A percentile compares a stretch with the other conserved stretches of the same genome.
Evolutionary conservation across 1,140 invertebrate genomes (phyloP).

Genomic region (Drosophila baimaii): DNA sequence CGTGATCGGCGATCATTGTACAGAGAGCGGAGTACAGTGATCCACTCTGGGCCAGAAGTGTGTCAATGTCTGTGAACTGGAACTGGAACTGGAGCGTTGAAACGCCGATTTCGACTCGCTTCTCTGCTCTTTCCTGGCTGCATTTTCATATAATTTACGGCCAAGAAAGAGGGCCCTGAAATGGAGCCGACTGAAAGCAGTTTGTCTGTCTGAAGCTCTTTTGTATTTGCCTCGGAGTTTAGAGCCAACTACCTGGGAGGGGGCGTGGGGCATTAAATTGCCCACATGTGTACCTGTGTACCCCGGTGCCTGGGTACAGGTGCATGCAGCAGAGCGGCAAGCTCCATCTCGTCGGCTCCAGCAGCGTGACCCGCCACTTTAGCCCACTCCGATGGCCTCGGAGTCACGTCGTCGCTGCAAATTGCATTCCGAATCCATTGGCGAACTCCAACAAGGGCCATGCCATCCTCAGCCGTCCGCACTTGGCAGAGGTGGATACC

Average conservation of each 20-base stretch:
- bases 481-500: not conserved
- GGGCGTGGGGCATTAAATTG: slow-evolving; percentile 69
- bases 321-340: slow-evolving; percentile 55
- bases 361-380: slow-evolving; percentile 40
- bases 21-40: slow-evolving; percentile 22
- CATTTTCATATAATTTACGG: slow-evolving; percentile 67
- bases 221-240: slow-evolving; percentile 49
- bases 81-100: slow-evolving; percentile 81
- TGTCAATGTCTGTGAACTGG: slow-evolving; percentile 84
- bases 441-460: slow-evolving; percentile 16
- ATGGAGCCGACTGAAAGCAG: slow-evolving; percentile 49
- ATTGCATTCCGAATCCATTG: slow-evolving; percentile 51
- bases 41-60: slow-evolving; percentile 58
- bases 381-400: slow-evolving; percentile 39
- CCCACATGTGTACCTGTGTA: slow-evolving; percentile 43
- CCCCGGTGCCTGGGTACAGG: slow-evolving; percentile 33
- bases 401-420: slow-evolving; percentile 48
- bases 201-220: slow-evolving; percentile 38
- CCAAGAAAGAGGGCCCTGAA: slow-evolving; percentile 59
- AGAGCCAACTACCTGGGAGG: slow-evolving; percentile 52
- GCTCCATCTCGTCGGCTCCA: slow-evolving; percentile 18
- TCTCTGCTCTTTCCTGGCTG: slow-evolving; percentile 45
- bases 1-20: slow-evolving; percentile 47
- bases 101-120: slow-evolving; percentile 59
- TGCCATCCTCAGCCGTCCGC: slow-evolving; percentile 12